Base-by-base conservation (phyloP, 2,888 invertebrate species). In the Litoditis marina region DNA sequence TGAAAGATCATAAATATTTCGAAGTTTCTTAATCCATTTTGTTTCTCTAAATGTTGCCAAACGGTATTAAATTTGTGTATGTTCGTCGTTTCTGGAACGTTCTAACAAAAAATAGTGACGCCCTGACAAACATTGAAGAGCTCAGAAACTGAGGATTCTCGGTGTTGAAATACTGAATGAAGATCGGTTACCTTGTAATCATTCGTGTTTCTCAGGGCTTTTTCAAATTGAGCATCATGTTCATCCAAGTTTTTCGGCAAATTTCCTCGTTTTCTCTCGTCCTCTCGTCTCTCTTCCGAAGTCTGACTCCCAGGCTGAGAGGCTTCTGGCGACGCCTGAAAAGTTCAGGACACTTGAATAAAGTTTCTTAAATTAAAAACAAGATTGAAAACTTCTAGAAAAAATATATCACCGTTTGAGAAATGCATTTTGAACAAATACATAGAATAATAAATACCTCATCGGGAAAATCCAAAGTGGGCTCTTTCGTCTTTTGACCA, bases 161-260 rank as follows among this genome's bases (percentile, higher is more conserved):
- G n/a, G n/a, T n/a, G n/a, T n/a, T n/a, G n/a, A n/a, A n/a, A n/a
- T n/a, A n/a, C n/a, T n/a, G n/a, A n/a, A n/a, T n/a, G n/a, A n/a
- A n/a, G n/a, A n/a, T 39, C 6, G 19, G 19, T 39, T 30, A 72
- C 64, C 54, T 68, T 72, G 16, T 65, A 57, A 27, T 56, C 56
- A 16, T 71, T 63, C 4, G 70, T 69, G 46, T 69, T 69, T 36
- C 39, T 69, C 57, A 73, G 51, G 16, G 74, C 74, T 39, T 69
- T 56, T 13, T 66, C 59, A 52, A 68, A 75, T 32, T 52, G 36
- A n/a, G 52, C 42, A 39, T 64, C 58, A 51, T 65, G 64, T 25
- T 68, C 64, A 4, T 62, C 54, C 27, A 60, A 34, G 25, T 58
- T 59, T 16, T n/a, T 46, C n/a, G 63, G 63, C 22, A 47, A 22